Evolutionary conservation across 35 echinoderm and acorn worm genomes (phyloP).

Genomic region (Ophioderma brevispina): DNA sequence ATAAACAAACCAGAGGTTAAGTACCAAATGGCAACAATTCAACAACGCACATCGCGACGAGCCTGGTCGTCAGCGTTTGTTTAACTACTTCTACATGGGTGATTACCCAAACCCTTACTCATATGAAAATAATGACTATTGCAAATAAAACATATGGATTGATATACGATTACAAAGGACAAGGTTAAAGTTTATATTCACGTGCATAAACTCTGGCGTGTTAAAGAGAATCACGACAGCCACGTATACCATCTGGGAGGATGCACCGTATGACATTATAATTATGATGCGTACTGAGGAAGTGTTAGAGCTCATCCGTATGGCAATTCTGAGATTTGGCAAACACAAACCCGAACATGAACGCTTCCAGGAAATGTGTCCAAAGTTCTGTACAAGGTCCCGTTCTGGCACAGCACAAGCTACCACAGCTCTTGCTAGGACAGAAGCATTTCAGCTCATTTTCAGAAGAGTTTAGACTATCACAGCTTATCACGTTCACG

Average conservation of each 20-base stretch:
- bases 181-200: not conserved
- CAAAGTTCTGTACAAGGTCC: too few relatives aligned
- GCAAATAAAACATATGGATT: not conserved
- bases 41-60: too few relatives aligned
- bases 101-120: not conserved
- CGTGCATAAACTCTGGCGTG: not conserved
- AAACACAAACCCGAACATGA: too few relatives aligned
- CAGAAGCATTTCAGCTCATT: too few relatives aligned
- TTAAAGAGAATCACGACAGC: not conserved
- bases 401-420: too few relatives aligned
- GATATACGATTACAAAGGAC: not conserved
- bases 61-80: not conserved
- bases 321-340: not conserved
- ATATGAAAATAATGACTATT: not conserved
- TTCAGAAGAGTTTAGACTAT: too few relatives aligned
- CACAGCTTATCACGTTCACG: too few relatives aligned
- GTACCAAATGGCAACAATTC: not conserved
- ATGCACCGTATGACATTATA: not conserved
- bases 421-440: too few relatives aligned
- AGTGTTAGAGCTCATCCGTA: not conserved
- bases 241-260: not conserved
- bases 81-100: not conserved
- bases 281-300: not conserved
- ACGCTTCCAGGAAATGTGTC: too few relatives aligned
- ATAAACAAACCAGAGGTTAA: not conserved